Evolutionary conservation across 1,140 invertebrate genomes (phyloP).

Genomic region (Frieseomelitta varia): DNA sequence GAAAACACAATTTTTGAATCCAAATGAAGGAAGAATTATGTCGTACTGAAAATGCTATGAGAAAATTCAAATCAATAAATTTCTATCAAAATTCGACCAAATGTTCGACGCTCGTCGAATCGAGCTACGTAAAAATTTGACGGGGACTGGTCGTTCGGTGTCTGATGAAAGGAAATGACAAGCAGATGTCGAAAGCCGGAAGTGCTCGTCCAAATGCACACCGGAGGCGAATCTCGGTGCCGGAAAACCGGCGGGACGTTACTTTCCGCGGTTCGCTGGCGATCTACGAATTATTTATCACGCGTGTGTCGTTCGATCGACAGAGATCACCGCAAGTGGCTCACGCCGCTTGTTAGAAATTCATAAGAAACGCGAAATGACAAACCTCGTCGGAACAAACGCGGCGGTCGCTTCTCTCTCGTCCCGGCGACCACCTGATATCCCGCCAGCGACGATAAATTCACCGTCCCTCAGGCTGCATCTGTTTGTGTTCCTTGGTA

Average conservation of each 20-base stretch:
- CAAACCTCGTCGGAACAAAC: too few relatives aligned
- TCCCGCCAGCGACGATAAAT: slow-evolving; percentile 5
- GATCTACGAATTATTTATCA: slow-evolving; percentile 32
- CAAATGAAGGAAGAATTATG: too few relatives aligned
- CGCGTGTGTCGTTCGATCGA: slow-evolving; percentile 2
- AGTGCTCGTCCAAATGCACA: not conserved
- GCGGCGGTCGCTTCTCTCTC: not conserved
- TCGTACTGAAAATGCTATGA: too few relatives aligned
- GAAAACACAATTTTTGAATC: too few relatives aligned
- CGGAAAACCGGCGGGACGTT: slow-evolving; percentile 15
- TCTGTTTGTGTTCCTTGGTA: slow-evolving; percentile 11
- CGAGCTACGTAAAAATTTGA: not conserved
- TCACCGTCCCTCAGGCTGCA: not conserved
- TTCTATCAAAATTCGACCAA: not conserved
- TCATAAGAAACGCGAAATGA: not conserved
- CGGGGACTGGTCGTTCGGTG: too few relatives aligned
- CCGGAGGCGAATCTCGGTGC: slow-evolving; percentile 2
- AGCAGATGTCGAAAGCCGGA: not conserved
- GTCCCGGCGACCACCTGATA: not conserved
- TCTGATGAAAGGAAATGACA: not conserved
- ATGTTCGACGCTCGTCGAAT: not conserved
- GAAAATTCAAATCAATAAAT: not conserved
- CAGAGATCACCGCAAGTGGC: not conserved
- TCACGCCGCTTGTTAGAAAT: slow-evolving; percentile 16
- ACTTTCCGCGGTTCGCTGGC: slow-evolving; percentile 5